Evolutionary conservation across 1,140 invertebrate genomes (phyloP).

Genomic region (Chionoecetes opilio): DNA sequence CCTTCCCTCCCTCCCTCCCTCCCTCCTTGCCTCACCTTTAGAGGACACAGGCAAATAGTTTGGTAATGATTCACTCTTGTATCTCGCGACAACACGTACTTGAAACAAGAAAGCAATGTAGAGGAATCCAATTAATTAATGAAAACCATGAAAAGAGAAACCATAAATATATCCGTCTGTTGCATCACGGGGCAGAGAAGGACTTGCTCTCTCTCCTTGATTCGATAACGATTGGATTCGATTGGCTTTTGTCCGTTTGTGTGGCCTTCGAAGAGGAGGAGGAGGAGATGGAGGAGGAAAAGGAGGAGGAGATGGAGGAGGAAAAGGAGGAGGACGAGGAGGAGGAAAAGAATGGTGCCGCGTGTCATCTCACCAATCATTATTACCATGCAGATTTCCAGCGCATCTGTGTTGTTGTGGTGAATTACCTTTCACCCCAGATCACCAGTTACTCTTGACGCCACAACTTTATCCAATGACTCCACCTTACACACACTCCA

Average conservation of each 20-base stretch:
- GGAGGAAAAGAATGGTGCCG: not conserved
- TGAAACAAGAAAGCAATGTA: not conserved
- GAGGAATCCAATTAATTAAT: not conserved
- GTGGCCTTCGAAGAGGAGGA: not conserved
- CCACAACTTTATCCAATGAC: too few species aligned
- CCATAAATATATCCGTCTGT: not conserved
- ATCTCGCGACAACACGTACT: not conserved
- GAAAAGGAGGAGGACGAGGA: not conserved
- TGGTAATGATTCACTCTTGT: not conserved
- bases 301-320: not conserved
- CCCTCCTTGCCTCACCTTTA: not conserved
- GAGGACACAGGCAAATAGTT: not conserved
- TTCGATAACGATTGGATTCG: not conserved
- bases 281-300: not conserved
- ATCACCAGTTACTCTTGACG: too few species aligned
- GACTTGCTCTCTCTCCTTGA: not conserved
- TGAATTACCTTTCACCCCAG: too few species aligned
- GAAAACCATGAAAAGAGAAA: not conserved
- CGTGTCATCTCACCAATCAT: not conserved
- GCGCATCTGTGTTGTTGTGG: too few species aligned
- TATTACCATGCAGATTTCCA: not conserved
- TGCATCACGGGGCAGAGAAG: not conserved
- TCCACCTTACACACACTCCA: too few species aligned
- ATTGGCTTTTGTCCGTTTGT: not conserved
- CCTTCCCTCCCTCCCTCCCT: not conserved